phyloP scores from a whole-genome alignment of 2,888 invertebrate genomes.

The Muschampia plurimacula region DNA sequence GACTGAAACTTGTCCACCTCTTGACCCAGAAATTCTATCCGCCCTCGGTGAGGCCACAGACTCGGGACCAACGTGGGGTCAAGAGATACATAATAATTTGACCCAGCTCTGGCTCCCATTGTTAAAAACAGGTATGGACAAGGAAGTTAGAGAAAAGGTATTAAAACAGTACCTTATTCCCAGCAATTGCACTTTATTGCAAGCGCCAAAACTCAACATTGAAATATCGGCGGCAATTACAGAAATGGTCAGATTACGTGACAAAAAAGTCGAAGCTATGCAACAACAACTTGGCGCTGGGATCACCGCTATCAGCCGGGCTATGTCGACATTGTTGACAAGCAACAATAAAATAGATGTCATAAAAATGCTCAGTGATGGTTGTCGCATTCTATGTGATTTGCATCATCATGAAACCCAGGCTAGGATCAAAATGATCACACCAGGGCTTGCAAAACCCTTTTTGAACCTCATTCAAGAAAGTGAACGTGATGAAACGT shows the following conservation, averaged over 20 bases:
- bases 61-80: neutral
- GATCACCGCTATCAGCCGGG: slow-evolving; percentile 40
- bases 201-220: slow-evolving; percentile 3
- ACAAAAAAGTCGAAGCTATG: slow-evolving; percentile 29
- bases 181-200: slow-evolving; percentile 3
- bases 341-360: slow-evolving; percentile 32
- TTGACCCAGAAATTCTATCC: slow-evolving; percentile 2
- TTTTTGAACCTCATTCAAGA: slow-evolving; percentile 35
- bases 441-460: slow-evolving; percentile 29
- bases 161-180: slow-evolving; percentile 7
- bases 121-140: slow-evolving; percentile 13
- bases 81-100: slow-evolving; percentile 1
- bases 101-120: slow-evolving; percentile 1
- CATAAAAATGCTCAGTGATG: slow-evolving; percentile 39
- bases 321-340: slow-evolving; percentile 29
- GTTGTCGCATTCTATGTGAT: slow-evolving; percentile 39
- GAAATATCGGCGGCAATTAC: slow-evolving; percentile 6
- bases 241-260: slow-evolving; percentile 25
- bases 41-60: slow-evolving; percentile 5
- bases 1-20: neutral
- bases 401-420: slow-evolving; percentile 32
- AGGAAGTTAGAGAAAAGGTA: slow-evolving; percentile 2
- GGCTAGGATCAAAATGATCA: slow-evolving; percentile 33
- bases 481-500: slow-evolving; percentile 37
- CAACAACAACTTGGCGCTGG: slow-evolving; percentile 42